phyloP scores from a whole-genome alignment of 2,113 vertebrate species.

The Corapipo altera region DNA sequence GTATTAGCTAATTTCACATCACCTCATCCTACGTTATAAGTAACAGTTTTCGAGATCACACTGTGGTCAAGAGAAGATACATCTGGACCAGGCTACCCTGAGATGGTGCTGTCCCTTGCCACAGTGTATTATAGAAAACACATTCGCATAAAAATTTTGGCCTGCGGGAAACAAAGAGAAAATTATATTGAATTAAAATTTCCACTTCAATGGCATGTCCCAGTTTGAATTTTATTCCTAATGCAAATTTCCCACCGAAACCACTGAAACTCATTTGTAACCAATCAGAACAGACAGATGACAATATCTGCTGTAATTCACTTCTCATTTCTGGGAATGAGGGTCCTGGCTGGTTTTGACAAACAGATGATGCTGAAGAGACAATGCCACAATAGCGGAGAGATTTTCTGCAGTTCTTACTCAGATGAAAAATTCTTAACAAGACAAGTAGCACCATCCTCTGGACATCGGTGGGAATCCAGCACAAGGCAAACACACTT shows the following conservation, averaged over 20 bases:
- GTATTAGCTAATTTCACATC: background rate
- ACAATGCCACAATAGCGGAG: background rate
- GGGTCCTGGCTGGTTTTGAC: background rate
- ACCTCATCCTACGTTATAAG: accelerated
- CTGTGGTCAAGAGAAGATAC: background rate
- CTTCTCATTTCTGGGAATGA: background rate
- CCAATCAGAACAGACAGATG: background rate
- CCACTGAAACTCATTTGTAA: background rate
- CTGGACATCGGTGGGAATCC: conserved; percentile 32
- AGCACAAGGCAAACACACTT: background rate
- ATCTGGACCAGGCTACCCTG: background rate
- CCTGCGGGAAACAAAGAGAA: background rate
- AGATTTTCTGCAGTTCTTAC: background rate
- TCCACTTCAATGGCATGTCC: background rate
- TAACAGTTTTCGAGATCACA: background rate
- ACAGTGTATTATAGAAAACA: background rate
- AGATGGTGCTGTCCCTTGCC: background rate
- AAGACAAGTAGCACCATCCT: conserved; percentile 63
- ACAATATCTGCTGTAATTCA: background rate
- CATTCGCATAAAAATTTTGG: background rate
- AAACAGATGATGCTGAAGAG: background rate
- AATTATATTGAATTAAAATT: background rate
- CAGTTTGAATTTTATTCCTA: background rate
- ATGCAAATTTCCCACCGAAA: background rate
- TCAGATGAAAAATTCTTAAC: background rate